phyloP scores from a whole-genome alignment of 2,888 invertebrate species.

The Minunthozetes semirufus region DNA sequence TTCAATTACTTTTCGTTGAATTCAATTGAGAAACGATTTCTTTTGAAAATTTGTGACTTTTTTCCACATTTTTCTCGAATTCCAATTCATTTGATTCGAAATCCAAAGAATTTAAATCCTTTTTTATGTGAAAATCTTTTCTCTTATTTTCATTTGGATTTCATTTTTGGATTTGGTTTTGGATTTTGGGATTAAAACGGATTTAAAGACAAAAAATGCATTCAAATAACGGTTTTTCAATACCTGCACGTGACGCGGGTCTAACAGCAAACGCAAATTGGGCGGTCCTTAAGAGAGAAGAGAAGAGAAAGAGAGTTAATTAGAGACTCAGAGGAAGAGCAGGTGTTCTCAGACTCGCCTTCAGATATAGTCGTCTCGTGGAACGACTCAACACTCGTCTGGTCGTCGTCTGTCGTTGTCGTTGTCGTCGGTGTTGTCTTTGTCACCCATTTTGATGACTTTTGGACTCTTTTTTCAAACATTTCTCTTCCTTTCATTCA shows the following conservation, averaged over 20 bases:
- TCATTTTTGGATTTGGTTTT: neutral
- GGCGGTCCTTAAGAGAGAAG: constrained; percentile 49
- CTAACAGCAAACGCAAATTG: constrained; percentile 65
- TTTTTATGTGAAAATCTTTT: no score
- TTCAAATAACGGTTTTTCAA: neutral
- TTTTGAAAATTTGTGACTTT: constrained; percentile 61
- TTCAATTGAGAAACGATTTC: constrained; percentile 71
- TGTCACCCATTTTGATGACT: constrained; percentile 31
- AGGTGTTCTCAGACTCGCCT: neutral
- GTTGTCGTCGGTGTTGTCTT: constrained; percentile 12
- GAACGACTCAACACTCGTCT: neutral
- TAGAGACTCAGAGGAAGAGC: neutral
- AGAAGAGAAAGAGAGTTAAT: neutral
- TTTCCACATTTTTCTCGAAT: constrained; percentile 45
- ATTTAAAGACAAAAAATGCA: neutral
- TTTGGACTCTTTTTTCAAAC: constrained; percentile 34
- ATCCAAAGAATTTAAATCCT: constrained; percentile 58
- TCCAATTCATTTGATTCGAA: constrained; percentile 57
- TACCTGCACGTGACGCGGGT: constrained; percentile 56
- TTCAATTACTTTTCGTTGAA: constrained; percentile 60
- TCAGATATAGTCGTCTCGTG: constrained; percentile 31
- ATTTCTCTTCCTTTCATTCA: constrained; percentile 28
- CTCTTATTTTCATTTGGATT: constrained; percentile 54
- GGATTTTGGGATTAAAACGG: neutral
- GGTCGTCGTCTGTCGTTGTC: neutral